Conservation (phyloP, 2,888 invertebrate genomes). For the Venusia cambrica region DNA sequence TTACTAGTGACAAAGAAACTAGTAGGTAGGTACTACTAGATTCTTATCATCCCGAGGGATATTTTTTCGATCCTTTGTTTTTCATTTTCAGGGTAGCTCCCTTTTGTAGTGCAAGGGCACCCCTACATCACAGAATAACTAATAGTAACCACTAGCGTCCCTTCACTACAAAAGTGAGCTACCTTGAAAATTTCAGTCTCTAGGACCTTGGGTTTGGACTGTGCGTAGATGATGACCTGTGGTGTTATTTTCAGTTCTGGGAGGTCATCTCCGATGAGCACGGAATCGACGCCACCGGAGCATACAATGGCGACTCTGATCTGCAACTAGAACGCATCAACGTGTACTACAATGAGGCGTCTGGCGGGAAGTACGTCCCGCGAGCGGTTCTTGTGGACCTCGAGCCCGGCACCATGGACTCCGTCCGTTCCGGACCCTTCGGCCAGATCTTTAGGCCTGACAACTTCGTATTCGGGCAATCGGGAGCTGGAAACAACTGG, state of each 20-base stretch:
- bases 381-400: conserved; percentile 66
- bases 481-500: conserved; percentile 82
- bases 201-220: no score
- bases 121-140: no score
- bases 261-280: conserved; percentile 68
- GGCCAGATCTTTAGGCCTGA: conserved; percentile 88
- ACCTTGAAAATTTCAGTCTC: no score
- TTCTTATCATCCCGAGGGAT: conserved; percentile 17
- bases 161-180: no score
- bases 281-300: conserved; percentile 61
- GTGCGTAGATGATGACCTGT: no score
- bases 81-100: no score
- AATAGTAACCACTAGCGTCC: no score
- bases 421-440: conserved; percentile 84
- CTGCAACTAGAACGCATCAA: conserved; percentile 88
- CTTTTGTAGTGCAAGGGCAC: no score
- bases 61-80: no score
- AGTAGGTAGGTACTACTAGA: no score
- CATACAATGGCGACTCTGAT: conserved; percentile 85
- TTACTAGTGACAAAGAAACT: no score
- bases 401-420: conserved; percentile 82
- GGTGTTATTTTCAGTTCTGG: conserved; percentile 65
- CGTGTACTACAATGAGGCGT: conserved; percentile 88
- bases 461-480: conserved; percentile 85
- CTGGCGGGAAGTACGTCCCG: conserved; percentile 70